A percentile compares a stretch with the other conserved stretches of the same genome.
Conservation (phyloP, 2,888 invertebrate genomes). For the Choristoneura rosaceana region DNA sequence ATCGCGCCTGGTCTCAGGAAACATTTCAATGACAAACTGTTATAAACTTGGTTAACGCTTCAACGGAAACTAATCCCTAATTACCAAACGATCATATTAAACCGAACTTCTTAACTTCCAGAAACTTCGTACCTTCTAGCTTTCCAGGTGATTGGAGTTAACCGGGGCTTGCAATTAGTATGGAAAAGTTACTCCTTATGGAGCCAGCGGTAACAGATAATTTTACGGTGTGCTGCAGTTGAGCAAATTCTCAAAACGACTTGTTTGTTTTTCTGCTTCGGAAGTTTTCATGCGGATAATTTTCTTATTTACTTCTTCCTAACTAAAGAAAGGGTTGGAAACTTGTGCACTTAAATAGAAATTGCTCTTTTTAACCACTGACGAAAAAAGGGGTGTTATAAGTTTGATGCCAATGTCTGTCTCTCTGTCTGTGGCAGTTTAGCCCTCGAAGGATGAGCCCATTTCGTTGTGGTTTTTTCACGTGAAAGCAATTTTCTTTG, state of each 20-base stretch:
- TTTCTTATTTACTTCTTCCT: not conserved
- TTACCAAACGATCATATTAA: constrained; percentile 34
- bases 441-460: no score
- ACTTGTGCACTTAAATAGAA: not conserved
- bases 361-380: no score
- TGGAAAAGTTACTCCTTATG: constrained; percentile 20
- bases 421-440: no score
- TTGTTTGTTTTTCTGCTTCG: constrained; percentile 19
- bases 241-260: constrained; percentile 11
- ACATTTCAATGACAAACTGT: constrained; percentile 19
- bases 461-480: no score
- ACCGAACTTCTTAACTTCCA: constrained; percentile 20
- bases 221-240: constrained; percentile 23
- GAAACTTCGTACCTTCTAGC: constrained; percentile 25
- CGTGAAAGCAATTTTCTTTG: no score
- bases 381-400: no score
- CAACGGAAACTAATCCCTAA: constrained; percentile 22
- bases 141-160: constrained; percentile 21
- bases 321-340: not conserved
- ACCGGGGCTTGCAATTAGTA: constrained; percentile 10
- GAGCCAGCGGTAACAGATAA: constrained; percentile 25
- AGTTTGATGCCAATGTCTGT: no score
- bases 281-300: constrained; percentile 13
- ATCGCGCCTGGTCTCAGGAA: not conserved
- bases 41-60: constrained; percentile 15